Evolutionary conservation across 92 coral and sea anemone species (phyloP).

Genomic region (Muricea muricata): DNA sequence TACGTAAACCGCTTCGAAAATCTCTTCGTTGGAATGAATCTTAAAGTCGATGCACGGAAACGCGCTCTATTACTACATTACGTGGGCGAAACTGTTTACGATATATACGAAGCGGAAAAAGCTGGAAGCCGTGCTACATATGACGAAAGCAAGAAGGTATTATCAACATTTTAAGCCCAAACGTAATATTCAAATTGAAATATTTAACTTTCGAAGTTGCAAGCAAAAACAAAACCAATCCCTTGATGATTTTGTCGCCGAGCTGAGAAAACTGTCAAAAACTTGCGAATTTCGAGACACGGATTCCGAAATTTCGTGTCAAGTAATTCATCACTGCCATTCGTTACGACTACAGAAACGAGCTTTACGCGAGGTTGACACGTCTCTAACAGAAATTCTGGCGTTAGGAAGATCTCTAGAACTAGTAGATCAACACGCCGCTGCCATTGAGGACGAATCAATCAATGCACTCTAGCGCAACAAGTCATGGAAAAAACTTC

Average conservation of each 20-base stretch:
- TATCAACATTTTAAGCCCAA: constrained; percentile 8
- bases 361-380: constrained; percentile 52
- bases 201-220: constrained; percentile 54
- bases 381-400: constrained; percentile 39
- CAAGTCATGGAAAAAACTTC: no score
- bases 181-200: constrained; percentile 36
- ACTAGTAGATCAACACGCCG: no score
- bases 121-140: constrained; percentile 8
- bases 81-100: constrained; percentile 49
- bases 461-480: no score
- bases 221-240: constrained; percentile 53
- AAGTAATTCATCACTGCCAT: constrained; percentile 60
- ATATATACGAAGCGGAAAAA: constrained; percentile 52
- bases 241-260: constrained; percentile 46
- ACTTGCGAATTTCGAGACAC: constrained; percentile 52
- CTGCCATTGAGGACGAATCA: no score
- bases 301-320: constrained; percentile 42
- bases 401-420: constrained; percentile 42
- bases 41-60: constrained; percentile 29
- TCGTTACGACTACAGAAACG: constrained; percentile 30
- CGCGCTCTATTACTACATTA: constrained; percentile 55
- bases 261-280: constrained; percentile 44
- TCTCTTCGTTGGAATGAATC: constrained; percentile 44
- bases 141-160: constrained; percentile 14
- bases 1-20: constrained; percentile 44